A percentile compares a stretch with the other conserved stretches of the same genome.
phyloP scores from a whole-genome alignment of 1,140 invertebrate species.

The Ephestia elutella region DNA sequence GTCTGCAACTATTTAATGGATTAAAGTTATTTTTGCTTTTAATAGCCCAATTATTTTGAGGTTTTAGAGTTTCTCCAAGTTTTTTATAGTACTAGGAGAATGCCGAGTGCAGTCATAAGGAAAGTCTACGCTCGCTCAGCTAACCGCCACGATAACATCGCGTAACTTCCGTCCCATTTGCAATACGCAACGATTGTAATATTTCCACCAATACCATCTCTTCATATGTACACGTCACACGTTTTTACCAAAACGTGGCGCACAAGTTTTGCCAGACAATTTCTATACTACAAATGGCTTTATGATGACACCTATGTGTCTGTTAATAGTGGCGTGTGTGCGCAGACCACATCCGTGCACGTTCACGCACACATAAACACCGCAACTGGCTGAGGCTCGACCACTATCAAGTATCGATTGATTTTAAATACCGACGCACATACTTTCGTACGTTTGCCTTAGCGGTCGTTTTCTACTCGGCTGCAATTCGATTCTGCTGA shows the following conservation, averaged over 20 bases:
- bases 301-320: conserved; percentile 6
- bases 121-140: too few species aligned
- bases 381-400: conserved; percentile 5
- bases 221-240: conserved; percentile 3
- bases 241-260: conserved; percentile 10
- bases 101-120: background rate
- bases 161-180: background rate
- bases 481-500: background rate
- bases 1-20: too few species aligned
- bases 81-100: too few species aligned
- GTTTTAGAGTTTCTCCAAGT: too few species aligned
- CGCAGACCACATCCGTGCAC: conserved; percentile 48
- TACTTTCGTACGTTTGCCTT: background rate
- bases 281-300: conserved; percentile 8
- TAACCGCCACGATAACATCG: background rate
- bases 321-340: conserved; percentile 18
- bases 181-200: background rate
- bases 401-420: conserved; percentile 11
- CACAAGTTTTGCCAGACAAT: conserved; percentile 18
- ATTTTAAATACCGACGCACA: background rate
- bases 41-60: too few species aligned
- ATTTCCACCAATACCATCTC: background rate
- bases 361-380: conserved; percentile 19
- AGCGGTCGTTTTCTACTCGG: background rate
- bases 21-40: too few species aligned